These are phyloP conservation scores for Orchesellides sinensis DNA, from an alignment of 2,888 invertebrate genomes.

Conservation along the genomic window DNA sequence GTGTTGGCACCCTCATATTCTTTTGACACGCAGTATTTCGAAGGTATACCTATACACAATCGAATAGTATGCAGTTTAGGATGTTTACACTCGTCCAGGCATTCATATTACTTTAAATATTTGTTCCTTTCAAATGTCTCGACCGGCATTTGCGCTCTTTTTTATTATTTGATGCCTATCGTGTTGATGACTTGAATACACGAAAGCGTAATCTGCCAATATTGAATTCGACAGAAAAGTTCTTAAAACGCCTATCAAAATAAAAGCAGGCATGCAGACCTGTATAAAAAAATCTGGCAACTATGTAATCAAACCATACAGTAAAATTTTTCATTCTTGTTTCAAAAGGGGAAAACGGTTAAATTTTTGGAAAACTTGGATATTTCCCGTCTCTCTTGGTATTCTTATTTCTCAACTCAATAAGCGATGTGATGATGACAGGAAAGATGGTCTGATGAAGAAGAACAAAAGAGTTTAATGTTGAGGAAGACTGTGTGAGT, in stretches of 20 bases:
- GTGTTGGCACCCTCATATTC: constrained; percentile 65
- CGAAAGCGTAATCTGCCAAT: constrained; percentile 51
- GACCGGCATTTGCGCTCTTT: not conserved
- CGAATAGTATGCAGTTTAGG: not conserved
- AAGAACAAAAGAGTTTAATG: not conserved
- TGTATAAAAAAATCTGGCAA: too few species aligned
- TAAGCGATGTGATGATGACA: constrained; percentile 37
- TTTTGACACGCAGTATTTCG: constrained; percentile 64
- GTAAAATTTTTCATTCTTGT: too few species aligned
- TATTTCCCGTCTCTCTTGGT: too few species aligned
- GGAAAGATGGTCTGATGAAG: constrained; percentile 19
- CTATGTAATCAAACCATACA: too few species aligned
- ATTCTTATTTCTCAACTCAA: constrained; percentile 39
- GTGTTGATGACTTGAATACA: constrained; percentile 51
- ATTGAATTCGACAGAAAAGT: constrained; percentile 42
- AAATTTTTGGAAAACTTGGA: too few species aligned
- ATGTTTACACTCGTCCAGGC: not conserved
- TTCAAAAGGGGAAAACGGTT: too few species aligned
- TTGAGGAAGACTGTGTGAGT: constrained; percentile 52
- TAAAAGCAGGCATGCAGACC: not conserved
- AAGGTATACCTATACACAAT: not conserved
- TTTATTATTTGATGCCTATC: not conserved
- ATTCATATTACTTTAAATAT: not conserved
- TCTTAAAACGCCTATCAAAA: too few species aligned
- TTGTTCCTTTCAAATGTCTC: constrained; percentile 38